A percentile compares a stretch with the other conserved stretches of the same genome.
These are phyloP conservation scores for Polypedilum pembai DNA, from an alignment of 1,140 invertebrate genomes.

Conservation along the genomic window DNA sequence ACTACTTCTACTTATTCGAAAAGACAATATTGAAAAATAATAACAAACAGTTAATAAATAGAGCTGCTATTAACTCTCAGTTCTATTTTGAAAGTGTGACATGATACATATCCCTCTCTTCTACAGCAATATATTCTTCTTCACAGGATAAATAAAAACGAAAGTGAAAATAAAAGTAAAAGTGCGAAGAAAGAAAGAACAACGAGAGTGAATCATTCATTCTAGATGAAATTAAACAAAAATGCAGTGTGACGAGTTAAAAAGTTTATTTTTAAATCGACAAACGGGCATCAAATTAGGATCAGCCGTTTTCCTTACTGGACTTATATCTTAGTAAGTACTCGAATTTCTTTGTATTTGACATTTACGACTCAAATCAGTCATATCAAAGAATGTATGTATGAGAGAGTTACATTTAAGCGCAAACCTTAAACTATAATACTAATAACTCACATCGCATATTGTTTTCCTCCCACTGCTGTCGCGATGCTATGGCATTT, in stretches of 20 bases:
- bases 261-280: background rate
- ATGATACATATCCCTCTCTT: no score
- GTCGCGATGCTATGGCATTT: background rate
- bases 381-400: background rate
- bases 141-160: background rate
- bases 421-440: background rate
- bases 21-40: background rate
- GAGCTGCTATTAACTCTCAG: no score
- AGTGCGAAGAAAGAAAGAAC: slow-evolving; percentile 11
- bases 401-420: background rate
- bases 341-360: background rate
- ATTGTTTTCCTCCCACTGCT: background rate
- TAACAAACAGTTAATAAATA: slow-evolving; percentile 19
- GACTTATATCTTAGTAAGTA: slow-evolving; percentile 8
- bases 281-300: slow-evolving; percentile 7
- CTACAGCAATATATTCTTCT: no score
- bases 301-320: background rate
- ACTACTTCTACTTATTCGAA: background rate
- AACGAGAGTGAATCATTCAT: background rate
- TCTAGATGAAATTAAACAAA: slow-evolving; percentile 2
- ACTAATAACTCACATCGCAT: background rate
- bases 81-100: slow-evolving; percentile 5
- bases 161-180: background rate
- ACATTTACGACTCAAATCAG: background rate
- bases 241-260: slow-evolving; percentile 23